Conservation (phyloP, 2,888 invertebrate species). For the Tupiocoris notatus region DNA sequence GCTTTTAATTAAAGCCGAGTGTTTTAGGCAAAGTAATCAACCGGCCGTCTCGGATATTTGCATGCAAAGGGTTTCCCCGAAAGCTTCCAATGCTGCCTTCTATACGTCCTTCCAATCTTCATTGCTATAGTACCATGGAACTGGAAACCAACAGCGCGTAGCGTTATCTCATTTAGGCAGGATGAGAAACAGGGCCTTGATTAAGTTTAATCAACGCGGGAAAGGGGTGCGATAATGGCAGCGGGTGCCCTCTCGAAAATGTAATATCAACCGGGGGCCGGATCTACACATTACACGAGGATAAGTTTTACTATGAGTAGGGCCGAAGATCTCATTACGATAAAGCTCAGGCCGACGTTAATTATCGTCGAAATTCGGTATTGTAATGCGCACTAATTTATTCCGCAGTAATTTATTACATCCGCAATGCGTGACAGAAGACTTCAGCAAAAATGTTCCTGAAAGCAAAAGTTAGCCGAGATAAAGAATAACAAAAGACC, state of each 20-base stretch:
- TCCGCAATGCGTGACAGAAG: too few species aligned
- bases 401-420: too few species aligned
- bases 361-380: neutral
- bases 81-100: too few species aligned
- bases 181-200: neutral
- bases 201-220: slow-evolving; percentile 24
- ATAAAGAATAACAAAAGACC: too few species aligned
- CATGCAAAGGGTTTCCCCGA: slow-evolving; percentile 23
- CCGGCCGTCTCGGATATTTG: slow-evolving; percentile 14
- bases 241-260: neutral
- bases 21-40: slow-evolving; percentile 20
- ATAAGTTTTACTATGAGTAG: neutral
- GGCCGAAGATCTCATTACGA: slow-evolving; percentile 1
- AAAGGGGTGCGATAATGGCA: slow-evolving; percentile 3
- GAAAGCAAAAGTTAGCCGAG: too few species aligned
- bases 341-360: neutral
- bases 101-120: neutral
- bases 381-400: too few species aligned
- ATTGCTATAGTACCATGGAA: neutral
- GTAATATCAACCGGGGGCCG: slow-evolving; percentile 9
- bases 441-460: too few species aligned
- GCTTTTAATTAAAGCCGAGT: slow-evolving; percentile 23
- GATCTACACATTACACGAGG: neutral
- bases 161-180: neutral
- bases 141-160: neutral